Evolutionary conservation across 1,140 invertebrate genomes (phyloP), one percentile per base, ranked within the genome.

Genomic region (Cyphomyrmex costatus): DNA sequence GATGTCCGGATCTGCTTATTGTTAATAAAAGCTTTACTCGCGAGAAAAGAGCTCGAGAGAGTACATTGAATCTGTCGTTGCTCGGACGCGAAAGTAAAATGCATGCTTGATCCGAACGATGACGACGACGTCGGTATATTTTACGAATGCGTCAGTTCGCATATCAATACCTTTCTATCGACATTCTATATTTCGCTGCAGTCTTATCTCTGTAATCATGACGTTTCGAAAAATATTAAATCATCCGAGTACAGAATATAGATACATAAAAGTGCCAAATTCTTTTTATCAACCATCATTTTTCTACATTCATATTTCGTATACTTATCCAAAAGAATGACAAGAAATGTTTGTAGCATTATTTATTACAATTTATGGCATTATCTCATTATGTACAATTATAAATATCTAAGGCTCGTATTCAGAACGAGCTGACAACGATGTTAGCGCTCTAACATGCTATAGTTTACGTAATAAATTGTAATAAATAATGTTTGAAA

Each of bases 1-100:
- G 68, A 86, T 78, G 66, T 77, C 51, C 56, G 73, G 42, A 76
- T 56, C 74, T 73, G 79, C 74, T 76, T 88, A 80, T 77, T 85
- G 76, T 68, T 56, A 65, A 49, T 78, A 83, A 86, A 80, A 86
- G 51, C 36, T 80, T 42, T 68, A 61, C 46, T 73, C 51, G 71
- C 58, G 66, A 71, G 68, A 74, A 36, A 21, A 58, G 79, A 66
- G 61, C 19, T 14, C n/a, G 46, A 33, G 46, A 33, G 7, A 21
- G 19, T 60, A 46, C 79, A 73, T 73, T 83, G 79, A 73, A 73
- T 27, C 33, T 51, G 51, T 42, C 79, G 33, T 42, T 46, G 3
- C 66, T 74, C 68, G 53, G 49, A 56, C 42, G n/a, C 46, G 14
- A 2, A 66, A 68, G 27, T 19, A 73, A 42, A 83, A 74, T 60